A percentile compares a stretch with the other conserved stretches of the same genome.
These are phyloP conservation scores for Hirtodrosophila alboralis DNA, from an alignment of 2,888 invertebrate species.

Conservation along the genomic window DNA sequence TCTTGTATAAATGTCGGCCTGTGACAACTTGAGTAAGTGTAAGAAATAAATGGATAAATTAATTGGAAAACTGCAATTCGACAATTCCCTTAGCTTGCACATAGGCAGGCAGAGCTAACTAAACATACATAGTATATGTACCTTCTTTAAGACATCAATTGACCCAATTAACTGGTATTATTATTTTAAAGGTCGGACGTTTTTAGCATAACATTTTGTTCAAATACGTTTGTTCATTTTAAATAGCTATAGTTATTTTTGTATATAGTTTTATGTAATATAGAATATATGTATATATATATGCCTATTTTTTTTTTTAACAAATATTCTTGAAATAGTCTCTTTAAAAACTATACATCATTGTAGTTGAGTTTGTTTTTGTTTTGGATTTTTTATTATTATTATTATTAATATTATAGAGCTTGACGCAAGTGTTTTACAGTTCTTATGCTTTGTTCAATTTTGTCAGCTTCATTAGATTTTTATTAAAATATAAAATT, in stretches of 20 bases:
- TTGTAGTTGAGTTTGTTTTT: slow-evolving; percentile 46
- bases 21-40: slow-evolving; percentile 11
- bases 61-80: slow-evolving; percentile 19
- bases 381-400: slow-evolving; percentile 33
- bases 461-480: slow-evolving; percentile 60
- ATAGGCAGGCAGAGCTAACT: slow-evolving; percentile 1
- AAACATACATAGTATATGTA: too few species aligned
- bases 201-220: slow-evolving; percentile 40
- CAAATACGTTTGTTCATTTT: slow-evolving; percentile 24
- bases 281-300: slow-evolving; percentile 20
- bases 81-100: slow-evolving; percentile 2
- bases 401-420: slow-evolving; percentile 51
- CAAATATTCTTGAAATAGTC: slow-evolving; percentile 56
- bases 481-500: slow-evolving; percentile 69
- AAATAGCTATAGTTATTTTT: slow-evolving; percentile 38
- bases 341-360: slow-evolving; percentile 66
- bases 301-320: slow-evolving; percentile 49
- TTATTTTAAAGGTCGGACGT: slow-evolving; percentile 38
- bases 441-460: slow-evolving; percentile 52
- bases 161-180: slow-evolving; percentile 11
- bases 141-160: not conserved
- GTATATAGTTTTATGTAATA: slow-evolving; percentile 35
- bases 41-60: slow-evolving; percentile 27
- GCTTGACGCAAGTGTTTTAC: slow-evolving; percentile 42
- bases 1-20: slow-evolving; percentile 3